Percentiles rank a stretch among this genome's conserved stretches.
Conservation (phyloP, 64 coral and sea anemone genomes). For the Exaiptasia diaphana region DNA sequence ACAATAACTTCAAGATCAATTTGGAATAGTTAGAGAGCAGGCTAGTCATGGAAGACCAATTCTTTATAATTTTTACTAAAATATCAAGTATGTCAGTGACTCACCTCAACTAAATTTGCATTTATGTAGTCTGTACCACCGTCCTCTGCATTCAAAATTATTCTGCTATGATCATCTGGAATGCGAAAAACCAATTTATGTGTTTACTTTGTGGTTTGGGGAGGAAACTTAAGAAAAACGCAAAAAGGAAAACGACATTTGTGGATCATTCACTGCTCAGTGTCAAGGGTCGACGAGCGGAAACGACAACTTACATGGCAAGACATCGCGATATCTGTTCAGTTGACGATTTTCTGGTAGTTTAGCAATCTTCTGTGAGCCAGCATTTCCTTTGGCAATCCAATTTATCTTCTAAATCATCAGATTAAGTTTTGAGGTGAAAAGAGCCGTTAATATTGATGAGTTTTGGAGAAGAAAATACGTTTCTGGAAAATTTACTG, state of each 20-base stretch:
- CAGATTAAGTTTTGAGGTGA: neutral
- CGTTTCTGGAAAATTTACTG: neutral
- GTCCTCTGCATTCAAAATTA: conserved; percentile 54
- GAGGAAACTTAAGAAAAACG: neutral
- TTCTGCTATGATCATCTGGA: conserved; percentile 83
- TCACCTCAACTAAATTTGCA: conserved; percentile 86
- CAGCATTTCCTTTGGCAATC: conserved; percentile 70
- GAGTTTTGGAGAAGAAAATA: neutral
- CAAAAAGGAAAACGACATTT: too few species aligned
- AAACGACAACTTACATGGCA: conserved; percentile 80
- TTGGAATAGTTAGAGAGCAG: too few species aligned
- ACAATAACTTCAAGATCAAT: too few species aligned
- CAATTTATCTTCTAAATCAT: conserved; percentile 60
- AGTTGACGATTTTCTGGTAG: conserved; percentile 75
- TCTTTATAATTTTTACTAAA: too few species aligned
- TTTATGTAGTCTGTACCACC: conserved; percentile 83
- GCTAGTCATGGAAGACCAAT: too few species aligned
- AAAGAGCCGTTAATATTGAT: too few species aligned
- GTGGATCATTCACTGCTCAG: neutral
- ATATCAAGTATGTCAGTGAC: neutral
- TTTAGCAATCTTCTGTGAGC: conserved; percentile 63
- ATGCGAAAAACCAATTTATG: neutral
- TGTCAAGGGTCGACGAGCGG: neutral
- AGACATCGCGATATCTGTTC: conserved; percentile 86
- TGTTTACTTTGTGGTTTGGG: neutral